Evolutionary conservation across 2,888 invertebrate genomes (phyloP).

Genomic region (Harpalus rubripes): DNA sequence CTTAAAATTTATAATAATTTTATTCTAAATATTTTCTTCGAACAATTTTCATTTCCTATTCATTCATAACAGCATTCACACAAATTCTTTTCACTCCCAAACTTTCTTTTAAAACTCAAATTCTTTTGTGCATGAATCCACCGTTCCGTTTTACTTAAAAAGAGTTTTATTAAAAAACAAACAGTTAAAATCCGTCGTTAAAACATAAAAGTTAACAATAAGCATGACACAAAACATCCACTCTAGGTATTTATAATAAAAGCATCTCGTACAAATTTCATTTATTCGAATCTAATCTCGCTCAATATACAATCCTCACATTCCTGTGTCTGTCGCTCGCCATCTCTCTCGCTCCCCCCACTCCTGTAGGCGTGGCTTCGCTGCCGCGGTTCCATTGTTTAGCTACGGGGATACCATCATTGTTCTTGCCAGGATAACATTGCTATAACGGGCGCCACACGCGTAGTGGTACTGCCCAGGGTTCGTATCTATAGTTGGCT

Average conservation of each 20-base stretch:
- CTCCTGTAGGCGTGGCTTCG: constrained; percentile 33
- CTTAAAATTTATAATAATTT: no score
- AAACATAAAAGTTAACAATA: neutral
- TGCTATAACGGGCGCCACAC: constrained; percentile 19
- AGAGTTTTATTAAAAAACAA: no score
- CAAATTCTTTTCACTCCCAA: no score
- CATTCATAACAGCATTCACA: no score
- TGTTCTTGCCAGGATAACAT: constrained; percentile 63
- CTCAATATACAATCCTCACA: constrained; percentile 12
- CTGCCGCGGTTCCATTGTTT: constrained; percentile 63
- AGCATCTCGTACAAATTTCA: constrained; percentile 1
- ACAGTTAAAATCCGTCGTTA: no score
- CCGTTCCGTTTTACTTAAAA: no score
- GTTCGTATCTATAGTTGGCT: no score
- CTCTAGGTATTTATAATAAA: neutral
- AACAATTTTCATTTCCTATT: no score
- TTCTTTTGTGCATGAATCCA: no score
- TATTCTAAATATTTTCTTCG: no score
- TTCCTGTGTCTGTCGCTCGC: neutral
- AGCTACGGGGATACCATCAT: constrained; percentile 57
- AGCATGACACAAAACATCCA: neutral
- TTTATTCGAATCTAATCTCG: constrained; percentile 5
- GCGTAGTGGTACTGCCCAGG: neutral
- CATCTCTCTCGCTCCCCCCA: constrained; percentile 14
- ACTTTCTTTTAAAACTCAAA: no score